Base-by-base conservation (phyloP, 2,888 invertebrate species). In the Spodoptera littoralis region DNA sequence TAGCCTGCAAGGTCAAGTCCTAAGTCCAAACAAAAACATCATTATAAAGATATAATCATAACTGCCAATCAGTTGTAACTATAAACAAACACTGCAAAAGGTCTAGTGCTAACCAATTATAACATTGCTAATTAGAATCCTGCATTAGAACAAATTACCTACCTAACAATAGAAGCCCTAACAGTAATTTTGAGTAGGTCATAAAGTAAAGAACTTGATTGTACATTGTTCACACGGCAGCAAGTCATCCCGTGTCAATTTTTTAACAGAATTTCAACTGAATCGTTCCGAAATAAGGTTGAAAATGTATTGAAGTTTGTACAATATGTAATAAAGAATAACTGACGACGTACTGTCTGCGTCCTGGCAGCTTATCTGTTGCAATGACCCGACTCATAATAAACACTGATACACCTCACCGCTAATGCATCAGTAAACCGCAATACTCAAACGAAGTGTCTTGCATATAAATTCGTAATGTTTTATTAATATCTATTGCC, bases 281-380 rank as follows among this genome's bases (percentile, higher is more conserved):
- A 9, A 5, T 8, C 9, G 6, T 36, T 36, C 6, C 6, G 6
- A 1, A 9, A 36, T 36, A 36, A 36, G 36, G 36, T 36, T 8
- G 36, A 9, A 36, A 36, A 36, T 36, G 9, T 36, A 36, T 8
- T 9, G 2, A 9, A 36, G 9, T 36, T 27, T 27, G 36, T 36
- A 36, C 51, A 57, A 63, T 49, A 53, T 50, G 69, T 56, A 73
- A 78, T 72, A 72, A 80, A 73, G 47, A 55, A 65, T 58, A 76
- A 84, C 77, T 82, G 85, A 84, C 85, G 88, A 83, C 88, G 77
- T 74, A 82, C 85, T 86, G 90, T 88, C 88, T 88, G 84, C 79
- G 69, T 69, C 60, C 67, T 60, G 51, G 62, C 68, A 61, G 65
- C 73, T 86, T 86, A 86, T 87, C 87, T 79, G 62, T 65, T 76